These are phyloP conservation scores for Morpho achilles DNA, from an alignment of 2,888 invertebrate genomes.

Conservation along the genomic window DNA sequence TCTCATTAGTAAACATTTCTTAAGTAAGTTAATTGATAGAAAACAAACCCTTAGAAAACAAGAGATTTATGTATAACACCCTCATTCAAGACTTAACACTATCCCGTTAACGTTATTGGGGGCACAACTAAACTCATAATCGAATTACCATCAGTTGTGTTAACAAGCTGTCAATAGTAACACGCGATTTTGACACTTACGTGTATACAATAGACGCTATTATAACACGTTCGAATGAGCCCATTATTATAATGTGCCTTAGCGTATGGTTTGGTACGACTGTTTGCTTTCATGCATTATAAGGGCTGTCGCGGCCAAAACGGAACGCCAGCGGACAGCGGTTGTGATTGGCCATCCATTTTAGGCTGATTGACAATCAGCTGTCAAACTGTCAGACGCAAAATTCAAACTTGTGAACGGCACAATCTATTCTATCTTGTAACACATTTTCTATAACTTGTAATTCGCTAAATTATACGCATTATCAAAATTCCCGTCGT, in stretches of 20 bases:
- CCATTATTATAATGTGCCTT: slow-evolving; percentile 9
- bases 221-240: slow-evolving; percentile 7
- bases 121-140: slow-evolving; percentile 59
- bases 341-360: too few species aligned
- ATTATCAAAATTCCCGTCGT: too few species aligned
- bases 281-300: slow-evolving; percentile 29
- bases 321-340: too few species aligned
- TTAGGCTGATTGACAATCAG: too few species aligned
- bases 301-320: too few species aligned
- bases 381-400: too few species aligned
- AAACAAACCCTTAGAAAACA: slow-evolving; percentile 17
- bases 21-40: background rate
- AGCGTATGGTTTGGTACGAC: slow-evolving; percentile 29
- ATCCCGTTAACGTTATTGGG: slow-evolving; percentile 62
- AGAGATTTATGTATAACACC: slow-evolving; percentile 25
- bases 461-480: too few species aligned
- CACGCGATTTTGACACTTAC: slow-evolving; percentile 23
- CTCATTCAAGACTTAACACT: slow-evolving; percentile 31
- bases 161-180: slow-evolving; percentile 32
- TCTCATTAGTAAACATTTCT: too few species aligned
- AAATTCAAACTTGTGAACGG: too few species aligned
- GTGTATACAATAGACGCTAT: slow-evolving; percentile 15
- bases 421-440: too few species aligned
- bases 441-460: too few species aligned
- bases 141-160: slow-evolving; percentile 50